Base-by-base conservation (phyloP, 1,140 invertebrate species). In the Micrasema minimum region DNA sequence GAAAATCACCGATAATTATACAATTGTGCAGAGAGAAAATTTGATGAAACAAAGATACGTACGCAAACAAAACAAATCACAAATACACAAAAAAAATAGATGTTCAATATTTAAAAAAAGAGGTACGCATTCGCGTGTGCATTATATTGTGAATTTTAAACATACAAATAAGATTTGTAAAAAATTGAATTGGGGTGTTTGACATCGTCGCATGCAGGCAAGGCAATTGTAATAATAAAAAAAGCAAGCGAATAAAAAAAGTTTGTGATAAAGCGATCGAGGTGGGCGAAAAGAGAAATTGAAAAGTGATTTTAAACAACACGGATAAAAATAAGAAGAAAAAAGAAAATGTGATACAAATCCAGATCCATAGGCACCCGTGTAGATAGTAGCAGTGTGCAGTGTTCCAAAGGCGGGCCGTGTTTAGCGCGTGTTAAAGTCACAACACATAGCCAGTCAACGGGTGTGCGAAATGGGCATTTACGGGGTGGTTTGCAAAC, bases 261-360 rank as follows among this genome's bases (percentile, higher is more conserved):
- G n/a, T n/a, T n/a, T 7, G 46, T 48, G 46, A 55, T 55, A 53
- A 31, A 31, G 26, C 26, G 26, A 31, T 31, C 26, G 26, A 31
- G 26, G 26, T 31, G 26, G 7, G 26, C 26, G 26, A 31, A 7
- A 53, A 18, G 23, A 53, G 14, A 55, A n/a, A 31, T 55, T 7
- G 0, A 55, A 22, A 55, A 35, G 20, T 48, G 46, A 22, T 20
- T 2, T 10, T 6, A 55, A 35, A 20, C 46, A 48, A 55, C 20
- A 26, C n/a, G 26, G 16, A 38, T 57, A 57, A 14, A 57, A 55
- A 59, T 41, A 23, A 64, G 43, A 14, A 14, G 20, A 46, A 72
- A 75, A 31, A 75, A 75, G 61, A 46, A 72, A 75, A 72, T 66
- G 64, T 72, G 70, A 75, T 75, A 75, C 74, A 72, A 75, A 50